Percentiles rank a stretch among this genome's conserved stretches.
Conservation (phyloP, 2,888 invertebrate species). For the Sarcophaga subvicina region DNA sequence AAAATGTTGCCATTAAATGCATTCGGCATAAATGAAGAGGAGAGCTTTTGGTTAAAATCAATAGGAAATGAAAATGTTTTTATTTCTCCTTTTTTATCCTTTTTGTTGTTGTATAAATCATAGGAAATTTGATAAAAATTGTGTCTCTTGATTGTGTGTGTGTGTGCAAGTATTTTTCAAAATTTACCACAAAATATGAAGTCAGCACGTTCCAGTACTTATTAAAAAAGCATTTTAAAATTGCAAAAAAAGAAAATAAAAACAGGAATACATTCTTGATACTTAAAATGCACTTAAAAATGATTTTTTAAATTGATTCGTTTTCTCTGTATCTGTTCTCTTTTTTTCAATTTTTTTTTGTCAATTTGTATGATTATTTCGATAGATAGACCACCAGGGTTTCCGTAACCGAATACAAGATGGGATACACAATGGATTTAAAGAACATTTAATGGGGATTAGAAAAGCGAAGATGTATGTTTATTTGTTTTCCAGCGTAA, state of each 20-base stretch:
- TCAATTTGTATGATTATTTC: slow-evolving; percentile 10
- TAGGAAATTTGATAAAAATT: slow-evolving; percentile 34
- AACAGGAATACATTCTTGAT: slow-evolving; percentile 27
- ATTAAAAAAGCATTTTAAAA: slow-evolving; percentile 62
- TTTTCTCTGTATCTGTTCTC: slow-evolving; percentile 4
- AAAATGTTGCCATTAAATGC: slow-evolving; percentile 53
- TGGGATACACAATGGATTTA: background rate
- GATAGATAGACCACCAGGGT: slow-evolving; percentile 14
- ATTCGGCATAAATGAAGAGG: slow-evolving; percentile 13
- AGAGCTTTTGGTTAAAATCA: slow-evolving; percentile 24
- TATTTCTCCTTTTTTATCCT: background rate
- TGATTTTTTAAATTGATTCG: slow-evolving; percentile 42
- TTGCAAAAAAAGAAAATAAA: background rate
- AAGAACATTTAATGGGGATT: too few relatives aligned
- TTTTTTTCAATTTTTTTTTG: background rate
- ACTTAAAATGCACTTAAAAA: slow-evolving; percentile 65
- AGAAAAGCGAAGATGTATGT: accelerated
- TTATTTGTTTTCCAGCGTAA: too few relatives aligned
- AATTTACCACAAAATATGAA: slow-evolving; percentile 65
- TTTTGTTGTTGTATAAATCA: slow-evolving; percentile 22
- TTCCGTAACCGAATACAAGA: background rate
- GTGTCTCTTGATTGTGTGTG: background rate
- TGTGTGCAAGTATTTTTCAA: background rate
- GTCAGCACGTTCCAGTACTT: slow-evolving; percentile 70
- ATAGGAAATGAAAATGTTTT: slow-evolving; percentile 28